Percentiles rank a stretch among this genome's conserved stretches.
phyloP scores from a whole-genome alignment of 2,888 invertebrate species.

The Steinernema carpocapsae region DNA sequence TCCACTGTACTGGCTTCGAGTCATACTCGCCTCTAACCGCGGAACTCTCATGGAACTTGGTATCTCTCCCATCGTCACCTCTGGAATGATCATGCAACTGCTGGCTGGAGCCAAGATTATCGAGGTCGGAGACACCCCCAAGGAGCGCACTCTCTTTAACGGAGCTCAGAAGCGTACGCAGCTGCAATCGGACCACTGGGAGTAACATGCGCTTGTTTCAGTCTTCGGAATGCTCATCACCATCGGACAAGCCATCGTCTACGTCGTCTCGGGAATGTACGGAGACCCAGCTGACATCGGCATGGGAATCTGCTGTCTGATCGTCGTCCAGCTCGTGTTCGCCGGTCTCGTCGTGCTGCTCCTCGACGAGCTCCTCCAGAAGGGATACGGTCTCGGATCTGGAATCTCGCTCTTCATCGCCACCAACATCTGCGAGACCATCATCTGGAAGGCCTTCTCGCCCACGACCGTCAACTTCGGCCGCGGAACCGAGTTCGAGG shows the following conservation, averaged over 20 bases:
- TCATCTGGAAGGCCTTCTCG: conserved; percentile 99
- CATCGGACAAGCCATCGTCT: conserved; percentile 96
- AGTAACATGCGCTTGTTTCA: conserved; percentile 56
- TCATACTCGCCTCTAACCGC: conserved; percentile 96
- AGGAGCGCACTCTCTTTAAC: conserved; percentile 95
- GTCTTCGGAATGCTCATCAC: conserved; percentile 99
- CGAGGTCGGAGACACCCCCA: conserved; percentile 98
- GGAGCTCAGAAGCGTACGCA: conserved; percentile 93
- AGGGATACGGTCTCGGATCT: conserved; percentile 83
- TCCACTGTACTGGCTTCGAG: conserved; percentile 99
- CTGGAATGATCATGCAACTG: conserved; percentile 96
- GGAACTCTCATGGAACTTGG: conserved; percentile 97
- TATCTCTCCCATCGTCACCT: conserved; percentile 97
- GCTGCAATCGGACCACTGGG: background rate
- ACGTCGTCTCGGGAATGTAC: conserved; percentile 98
- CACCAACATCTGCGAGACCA: conserved; percentile 98
- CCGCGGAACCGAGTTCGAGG: conserved; percentile 91
- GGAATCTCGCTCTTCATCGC: conserved; percentile 98
- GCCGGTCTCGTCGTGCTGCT: conserved; percentile 94
- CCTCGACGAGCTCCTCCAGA: conserved; percentile 86
- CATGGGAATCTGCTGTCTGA: conserved; percentile 93
- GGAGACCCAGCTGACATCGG: conserved; percentile 96
- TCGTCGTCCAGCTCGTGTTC: conserved; percentile 94
- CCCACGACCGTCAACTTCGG: conserved; percentile 92
- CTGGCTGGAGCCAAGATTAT: conserved; percentile 98